Evolutionary conservation across 2,797 vertebrate genomes (phyloP).

Genomic region (Philypnodon macrostomus): DNA sequence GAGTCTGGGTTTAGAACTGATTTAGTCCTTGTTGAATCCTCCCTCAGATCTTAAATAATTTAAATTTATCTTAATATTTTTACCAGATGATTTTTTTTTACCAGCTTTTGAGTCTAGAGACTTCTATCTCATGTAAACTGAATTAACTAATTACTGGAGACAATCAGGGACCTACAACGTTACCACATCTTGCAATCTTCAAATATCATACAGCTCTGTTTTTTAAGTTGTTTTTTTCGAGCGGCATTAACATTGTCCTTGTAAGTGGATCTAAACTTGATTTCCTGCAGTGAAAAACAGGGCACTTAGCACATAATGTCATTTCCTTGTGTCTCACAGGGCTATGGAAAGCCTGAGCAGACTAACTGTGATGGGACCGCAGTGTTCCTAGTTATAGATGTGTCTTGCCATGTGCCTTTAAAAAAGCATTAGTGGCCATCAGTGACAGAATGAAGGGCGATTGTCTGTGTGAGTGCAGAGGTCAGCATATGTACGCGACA

Average conservation of each 20-base stretch:
- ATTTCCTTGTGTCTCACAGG: slow-evolving; percentile 43
- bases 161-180: no score
- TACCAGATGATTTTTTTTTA: no score
- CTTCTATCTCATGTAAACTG: no score
- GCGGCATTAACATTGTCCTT: slow-evolving; percentile 24
- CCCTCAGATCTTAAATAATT: no score
- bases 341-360: slow-evolving; percentile 33
- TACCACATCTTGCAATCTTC: no score
- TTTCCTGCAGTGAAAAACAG: slow-evolving; percentile 41
- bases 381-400: slow-evolving; percentile 25
- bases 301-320: slow-evolving; percentile 44
- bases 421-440: slow-evolving; percentile 10
- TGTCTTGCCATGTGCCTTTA: slow-evolving; percentile 24
- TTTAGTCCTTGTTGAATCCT: no score
- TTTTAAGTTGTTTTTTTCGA: neutral
- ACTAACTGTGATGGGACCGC: slow-evolving; percentile 40
- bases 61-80: no score
- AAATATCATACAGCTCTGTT: no score
- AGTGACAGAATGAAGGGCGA: neutral
- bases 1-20: no score
- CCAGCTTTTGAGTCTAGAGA: no score
- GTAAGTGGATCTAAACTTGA: slow-evolving; percentile 26
- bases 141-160: no score
- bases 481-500: slow-evolving; percentile 31
- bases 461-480: slow-evolving; percentile 13